These are phyloP conservation scores for Anseranas semipalmata DNA, from an alignment of 2,113 vertebrate species.

Conservation along the genomic window DNA sequence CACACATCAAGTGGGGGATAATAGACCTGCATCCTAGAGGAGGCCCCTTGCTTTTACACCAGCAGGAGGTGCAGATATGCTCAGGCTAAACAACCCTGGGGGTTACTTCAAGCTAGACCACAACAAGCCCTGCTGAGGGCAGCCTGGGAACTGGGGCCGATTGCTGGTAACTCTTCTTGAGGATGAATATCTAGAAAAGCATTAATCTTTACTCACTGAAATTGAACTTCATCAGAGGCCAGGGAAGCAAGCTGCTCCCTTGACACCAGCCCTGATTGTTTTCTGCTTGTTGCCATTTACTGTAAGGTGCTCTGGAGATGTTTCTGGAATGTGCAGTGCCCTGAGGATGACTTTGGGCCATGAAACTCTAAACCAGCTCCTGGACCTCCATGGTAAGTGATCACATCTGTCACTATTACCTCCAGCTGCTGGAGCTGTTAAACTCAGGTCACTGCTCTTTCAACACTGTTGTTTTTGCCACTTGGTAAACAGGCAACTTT, in stretches of 20 bases:
- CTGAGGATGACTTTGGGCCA: background rate
- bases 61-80: background rate
- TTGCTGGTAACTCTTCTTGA: background rate
- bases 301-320: background rate
- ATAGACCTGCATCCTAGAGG: background rate
- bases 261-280: background rate
- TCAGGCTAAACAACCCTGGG: background rate
- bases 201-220: background rate
- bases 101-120: background rate
- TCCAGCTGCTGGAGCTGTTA: background rate
- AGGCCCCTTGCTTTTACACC: background rate
- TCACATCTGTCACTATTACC: slow-evolving; percentile 8
- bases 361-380: slow-evolving; percentile 30
- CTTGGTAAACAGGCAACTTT: background rate
- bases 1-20: background rate
- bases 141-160: background rate
- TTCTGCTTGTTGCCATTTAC: background rate
- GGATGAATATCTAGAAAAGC: background rate
- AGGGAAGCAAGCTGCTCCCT: background rate
- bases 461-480: background rate
- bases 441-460: background rate
- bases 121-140: background rate
- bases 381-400: background rate
- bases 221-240: background rate
- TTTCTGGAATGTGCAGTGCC: slow-evolving; percentile 38